These are phyloP conservation scores for Podiceps cristatus DNA, from an alignment of 2,113 vertebrate species.

Conservation along the genomic window DNA sequence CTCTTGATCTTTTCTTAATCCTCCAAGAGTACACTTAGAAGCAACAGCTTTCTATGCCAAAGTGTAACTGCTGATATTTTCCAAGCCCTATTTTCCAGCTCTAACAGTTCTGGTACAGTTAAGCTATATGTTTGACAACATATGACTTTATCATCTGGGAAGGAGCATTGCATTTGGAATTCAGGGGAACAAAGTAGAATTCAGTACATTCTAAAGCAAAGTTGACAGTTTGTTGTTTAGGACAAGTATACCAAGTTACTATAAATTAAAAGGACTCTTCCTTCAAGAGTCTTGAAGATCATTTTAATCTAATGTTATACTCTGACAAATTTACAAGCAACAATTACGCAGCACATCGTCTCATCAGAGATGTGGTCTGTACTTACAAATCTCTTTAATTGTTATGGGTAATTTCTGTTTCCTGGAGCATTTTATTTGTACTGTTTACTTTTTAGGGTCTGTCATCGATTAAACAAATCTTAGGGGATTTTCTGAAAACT, in stretches of 20 bases:
- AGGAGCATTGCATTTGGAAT: not conserved
- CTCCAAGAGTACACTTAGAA: not conserved
- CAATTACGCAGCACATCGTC: not conserved
- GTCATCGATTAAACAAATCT: not conserved
- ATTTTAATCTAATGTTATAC: not conserved
- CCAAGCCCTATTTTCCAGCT: constrained; percentile 15
- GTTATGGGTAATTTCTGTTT: not conserved
- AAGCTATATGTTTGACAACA: constrained; percentile 15
- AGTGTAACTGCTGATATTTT: constrained; percentile 13
- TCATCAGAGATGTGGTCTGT: not conserved
- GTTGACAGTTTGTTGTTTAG: not conserved
- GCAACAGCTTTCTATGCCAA: constrained; percentile 9
- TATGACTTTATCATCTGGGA: constrained; percentile 10
- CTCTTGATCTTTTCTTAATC: constrained; percentile 60
- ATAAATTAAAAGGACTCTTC: not conserved
- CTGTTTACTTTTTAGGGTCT: not conserved
- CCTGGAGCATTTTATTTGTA: constrained; percentile 21
- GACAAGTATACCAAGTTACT: not conserved
- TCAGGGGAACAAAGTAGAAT: not conserved
- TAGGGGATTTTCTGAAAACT: not conserved
- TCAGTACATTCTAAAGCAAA: not conserved
- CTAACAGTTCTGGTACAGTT: constrained; percentile 12
- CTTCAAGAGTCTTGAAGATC: not conserved
- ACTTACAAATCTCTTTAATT: not conserved
- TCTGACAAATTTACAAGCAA: not conserved